Percentiles rank a stretch among this genome's conserved stretches.
These are phyloP conservation scores for Istiophorus platypterus DNA, from an alignment of 2,113 vertebrate species.

Conservation along the genomic window DNA sequence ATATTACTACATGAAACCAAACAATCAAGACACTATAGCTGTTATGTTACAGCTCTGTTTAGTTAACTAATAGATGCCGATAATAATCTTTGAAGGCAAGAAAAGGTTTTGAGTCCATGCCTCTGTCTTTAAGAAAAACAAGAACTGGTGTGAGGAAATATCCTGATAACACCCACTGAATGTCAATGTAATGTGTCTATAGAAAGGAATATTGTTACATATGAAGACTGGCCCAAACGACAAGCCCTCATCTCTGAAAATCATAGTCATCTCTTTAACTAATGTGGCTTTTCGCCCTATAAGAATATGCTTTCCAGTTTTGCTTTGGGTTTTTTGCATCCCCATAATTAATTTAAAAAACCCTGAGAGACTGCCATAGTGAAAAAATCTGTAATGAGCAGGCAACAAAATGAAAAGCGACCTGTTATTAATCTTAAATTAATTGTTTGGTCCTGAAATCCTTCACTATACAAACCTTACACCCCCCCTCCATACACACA, in stretches of 20 bases:
- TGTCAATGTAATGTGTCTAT: not conserved
- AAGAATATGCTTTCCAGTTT: not conserved
- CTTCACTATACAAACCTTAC: slow-evolving; percentile 11
- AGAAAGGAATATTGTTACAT: not conserved
- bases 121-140: not conserved
- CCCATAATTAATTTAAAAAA: not conserved
- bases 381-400: not conserved
- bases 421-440: slow-evolving; percentile 4
- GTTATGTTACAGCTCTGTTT: not conserved
- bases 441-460: slow-evolving; percentile 8
- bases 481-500: not conserved
- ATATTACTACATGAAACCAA: not conserved
- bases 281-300: not conserved
- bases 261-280: not conserved
- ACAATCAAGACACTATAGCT: not conserved
- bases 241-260: no score
- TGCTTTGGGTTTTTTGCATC: not conserved
- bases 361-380: not conserved
- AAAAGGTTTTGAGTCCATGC: not conserved
- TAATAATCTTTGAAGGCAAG: not conserved
- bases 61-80: not conserved
- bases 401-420: not conserved
- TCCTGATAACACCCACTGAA: not conserved
- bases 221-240: not conserved
- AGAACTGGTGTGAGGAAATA: not conserved